Evolutionary conservation across 2,113 vertebrate species (phyloP).

Genomic region (Phoxinus phoxinus): DNA sequence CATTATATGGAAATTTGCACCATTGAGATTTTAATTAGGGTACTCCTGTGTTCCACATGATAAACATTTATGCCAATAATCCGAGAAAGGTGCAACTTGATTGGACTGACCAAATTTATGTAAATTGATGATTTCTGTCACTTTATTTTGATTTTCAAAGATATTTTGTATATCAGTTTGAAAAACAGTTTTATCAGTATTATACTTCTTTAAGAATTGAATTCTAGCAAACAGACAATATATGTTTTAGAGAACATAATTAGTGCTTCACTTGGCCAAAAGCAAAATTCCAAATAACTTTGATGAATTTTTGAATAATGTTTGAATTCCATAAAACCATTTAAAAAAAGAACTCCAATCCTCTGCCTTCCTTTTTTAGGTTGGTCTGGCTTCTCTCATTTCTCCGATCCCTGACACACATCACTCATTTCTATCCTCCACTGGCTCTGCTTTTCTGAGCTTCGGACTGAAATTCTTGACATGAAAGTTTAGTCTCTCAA

Average conservation of each 20-base stretch:
- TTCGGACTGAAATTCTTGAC: constrained; percentile 40
- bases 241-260: not conserved
- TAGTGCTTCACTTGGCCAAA: not conserved
- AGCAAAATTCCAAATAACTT: not conserved
- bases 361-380: not conserved
- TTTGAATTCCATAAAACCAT: not conserved
- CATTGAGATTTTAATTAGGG: not conserved
- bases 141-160: not conserved
- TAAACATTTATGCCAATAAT: not conserved
- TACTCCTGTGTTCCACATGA: not conserved
- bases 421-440: constrained; percentile 29
- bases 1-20: not conserved
- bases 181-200: not conserved
- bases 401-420: constrained; percentile 32
- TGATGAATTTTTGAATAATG: not conserved
- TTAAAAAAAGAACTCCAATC: not conserved
- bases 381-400: constrained; percentile 13
- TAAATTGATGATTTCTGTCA: not conserved
- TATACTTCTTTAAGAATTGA: not conserved
- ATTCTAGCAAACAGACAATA: not conserved
- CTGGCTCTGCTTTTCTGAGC: constrained; percentile 29
- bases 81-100: not conserved
- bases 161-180: not conserved
- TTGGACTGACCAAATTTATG: not conserved
- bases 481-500: constrained; percentile 51